Conservation (phyloP, 2,888 invertebrate species). For the Dichetophora obliterata region DNA sequence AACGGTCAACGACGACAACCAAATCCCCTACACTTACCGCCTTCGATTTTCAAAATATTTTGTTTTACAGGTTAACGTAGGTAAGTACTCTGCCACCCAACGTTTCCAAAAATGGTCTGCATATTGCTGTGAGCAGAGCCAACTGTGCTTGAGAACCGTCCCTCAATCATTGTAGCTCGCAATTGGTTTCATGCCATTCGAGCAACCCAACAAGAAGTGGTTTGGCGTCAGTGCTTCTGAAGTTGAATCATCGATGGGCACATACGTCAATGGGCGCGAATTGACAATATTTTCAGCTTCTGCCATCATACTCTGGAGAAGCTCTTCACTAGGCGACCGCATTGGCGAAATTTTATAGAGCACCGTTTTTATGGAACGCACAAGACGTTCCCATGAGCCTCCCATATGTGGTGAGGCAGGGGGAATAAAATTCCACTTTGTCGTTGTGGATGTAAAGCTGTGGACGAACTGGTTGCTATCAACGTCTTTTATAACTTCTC, state of each 20-base stretch:
- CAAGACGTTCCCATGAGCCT: slow-evolving; percentile 40
- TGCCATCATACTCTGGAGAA: slow-evolving; percentile 11
- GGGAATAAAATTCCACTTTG: slow-evolving; percentile 35
- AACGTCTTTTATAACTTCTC: slow-evolving; percentile 8
- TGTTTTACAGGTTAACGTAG: slow-evolving; percentile 37
- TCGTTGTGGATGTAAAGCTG: slow-evolving; percentile 17
- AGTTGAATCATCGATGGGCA: slow-evolving; percentile 34
- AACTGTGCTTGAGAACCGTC: slow-evolving; percentile 21
- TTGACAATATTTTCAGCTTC: slow-evolving; percentile 49
- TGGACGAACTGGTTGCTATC: slow-evolving; percentile 15
- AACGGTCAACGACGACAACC: slow-evolving; percentile 44
- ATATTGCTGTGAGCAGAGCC: slow-evolving; percentile 34
- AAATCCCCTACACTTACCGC: slow-evolving; percentile 38
- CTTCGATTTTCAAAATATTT: slow-evolving; percentile 43
- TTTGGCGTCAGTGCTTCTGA: slow-evolving; percentile 41
- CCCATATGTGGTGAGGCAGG: slow-evolving; percentile 30
- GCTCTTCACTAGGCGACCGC: background rate
- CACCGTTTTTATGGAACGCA: slow-evolving; percentile 29
- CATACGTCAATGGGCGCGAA: slow-evolving; percentile 24
- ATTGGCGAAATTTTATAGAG: background rate
- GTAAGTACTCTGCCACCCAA: slow-evolving; percentile 42
- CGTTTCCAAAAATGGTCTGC: slow-evolving; percentile 40
- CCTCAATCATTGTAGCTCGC: slow-evolving; percentile 39
- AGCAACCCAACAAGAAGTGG: slow-evolving; percentile 11
- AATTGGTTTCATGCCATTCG: slow-evolving; percentile 45